Evolutionary conservation across 2,888 invertebrate species (phyloP), one percentile per base, ranked within the genome.

Genomic region (Hyalella azteca): DNA sequence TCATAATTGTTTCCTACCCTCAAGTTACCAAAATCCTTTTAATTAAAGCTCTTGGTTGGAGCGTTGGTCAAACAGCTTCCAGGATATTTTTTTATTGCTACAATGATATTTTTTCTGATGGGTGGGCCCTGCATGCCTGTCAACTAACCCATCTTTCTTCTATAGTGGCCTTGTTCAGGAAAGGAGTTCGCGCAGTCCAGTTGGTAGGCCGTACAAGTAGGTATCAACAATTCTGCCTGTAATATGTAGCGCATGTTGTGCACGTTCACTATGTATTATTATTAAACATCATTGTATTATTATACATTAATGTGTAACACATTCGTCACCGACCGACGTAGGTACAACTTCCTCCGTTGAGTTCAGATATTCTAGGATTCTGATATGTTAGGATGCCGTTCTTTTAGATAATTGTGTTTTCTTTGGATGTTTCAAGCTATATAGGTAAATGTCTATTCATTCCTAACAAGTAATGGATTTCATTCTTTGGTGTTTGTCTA

Each of bases 141-240:
- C 50, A 59, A 78, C 81, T 84, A 82, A 82, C 81, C 77, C 76
- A 54, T 81, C 78, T 82, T 85, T 82, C 81, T 78, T 83, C 81
- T 87, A 89, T 92, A 98, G 98, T 98, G 95, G 97, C 97, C 89
- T 95, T 97, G 90, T 98, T 98, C 95, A 95, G 97, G 94, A 97
- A 98, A 92, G 97, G 98, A 92, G 98, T 98, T 90, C 95, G 97
- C 90, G 97, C 97, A 91, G 95, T 97, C 91, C 97, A 96, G 92
- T 94, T 96, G 93, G 95, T 95, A 91, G 96, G 96, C 92, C 93
- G 96, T 92, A 95, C 96, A 95, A 96, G 96, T 96, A 96, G 93
- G 96, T 96, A 83, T 79, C 78, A 78, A 76, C 79, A 41, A 75
- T 29, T 75, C 11, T 45, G 75, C 41, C 45, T 75, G 41, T 45